Conservation (phyloP, 2,888 invertebrate species). For the Crepidodera aurea region DNA sequence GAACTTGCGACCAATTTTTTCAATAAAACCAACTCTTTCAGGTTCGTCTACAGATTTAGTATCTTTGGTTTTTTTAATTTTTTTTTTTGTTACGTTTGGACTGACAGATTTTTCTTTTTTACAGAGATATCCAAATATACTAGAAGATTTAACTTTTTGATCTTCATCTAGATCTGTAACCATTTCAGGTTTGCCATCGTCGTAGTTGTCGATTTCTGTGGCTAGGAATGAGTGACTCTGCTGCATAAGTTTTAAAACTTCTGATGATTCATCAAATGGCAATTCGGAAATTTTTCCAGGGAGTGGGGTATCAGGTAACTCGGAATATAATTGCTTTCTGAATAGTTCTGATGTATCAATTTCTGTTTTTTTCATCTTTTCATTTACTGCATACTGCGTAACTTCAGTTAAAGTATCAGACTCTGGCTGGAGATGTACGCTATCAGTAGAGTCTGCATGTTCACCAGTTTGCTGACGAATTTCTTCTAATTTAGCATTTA, state of each 20-base stretch:
- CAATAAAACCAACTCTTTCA: constrained; percentile 38
- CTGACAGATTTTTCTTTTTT: constrained; percentile 45
- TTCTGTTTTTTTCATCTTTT: not conserved
- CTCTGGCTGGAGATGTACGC: not conserved
- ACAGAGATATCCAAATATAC: constrained; percentile 48
- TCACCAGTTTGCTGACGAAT: constrained; percentile 28
- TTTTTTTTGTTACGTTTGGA: constrained; percentile 43
- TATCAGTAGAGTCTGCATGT: constrained; percentile 12
- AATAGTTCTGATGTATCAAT: constrained; percentile 34
- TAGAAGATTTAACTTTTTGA: constrained; percentile 41
- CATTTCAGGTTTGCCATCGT: constrained; percentile 48
- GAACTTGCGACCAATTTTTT: constrained; percentile 45
- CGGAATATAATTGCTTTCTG: constrained; percentile 40
- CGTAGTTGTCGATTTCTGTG: constrained; percentile 51
- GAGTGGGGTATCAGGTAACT: constrained; percentile 36
- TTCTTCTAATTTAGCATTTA: constrained; percentile 33
- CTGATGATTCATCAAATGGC: not conserved
- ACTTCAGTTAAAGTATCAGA: constrained; percentile 7
- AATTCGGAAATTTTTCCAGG: constrained; percentile 26
- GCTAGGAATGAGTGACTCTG: constrained; percentile 46
- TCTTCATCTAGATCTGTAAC: constrained; percentile 48
- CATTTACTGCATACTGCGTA: not conserved
- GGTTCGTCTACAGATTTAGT: constrained; percentile 39
- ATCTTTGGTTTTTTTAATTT: constrained; percentile 45
- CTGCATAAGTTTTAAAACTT: constrained; percentile 40